These are phyloP conservation scores for Ibidorhyncha struthersii DNA, from an alignment of 2,113 vertebrate species.

Conservation along the genomic window DNA sequence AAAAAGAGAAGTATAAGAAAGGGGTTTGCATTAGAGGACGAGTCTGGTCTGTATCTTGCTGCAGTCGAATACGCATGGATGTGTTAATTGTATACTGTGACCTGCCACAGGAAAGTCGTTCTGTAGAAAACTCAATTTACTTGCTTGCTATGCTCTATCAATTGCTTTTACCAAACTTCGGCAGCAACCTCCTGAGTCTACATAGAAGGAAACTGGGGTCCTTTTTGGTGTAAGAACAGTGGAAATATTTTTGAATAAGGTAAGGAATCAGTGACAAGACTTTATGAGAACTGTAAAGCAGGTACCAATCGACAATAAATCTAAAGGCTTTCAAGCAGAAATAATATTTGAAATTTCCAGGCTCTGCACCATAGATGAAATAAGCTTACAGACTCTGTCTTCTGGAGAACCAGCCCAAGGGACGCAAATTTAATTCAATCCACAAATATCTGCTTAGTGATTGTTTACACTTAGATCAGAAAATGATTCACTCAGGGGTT, in stretches of 20 bases:
- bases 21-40: neutral
- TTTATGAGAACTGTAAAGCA: neutral
- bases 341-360: neutral
- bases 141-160: neutral
- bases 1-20: neutral
- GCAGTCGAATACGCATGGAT: fast-evolving
- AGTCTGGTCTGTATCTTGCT: neutral
- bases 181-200: too few relatives aligned
- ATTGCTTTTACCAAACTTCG: neutral
- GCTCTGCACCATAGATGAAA: neutral
- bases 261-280: neutral
- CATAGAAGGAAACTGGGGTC: neutral
- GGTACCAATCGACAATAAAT: neutral
- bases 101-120: neutral
- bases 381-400: neutral
- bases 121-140: neutral
- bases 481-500: fast-evolving
- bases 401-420: neutral
- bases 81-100: neutral
- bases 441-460: neutral
- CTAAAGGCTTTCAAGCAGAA: neutral
- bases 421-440: neutral
- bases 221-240: neutral
- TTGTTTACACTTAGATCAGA: neutral
- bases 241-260: neutral